Base-by-base conservation (phyloP, 2,113 vertebrate species). In the Emydura subglobosa region DNA sequence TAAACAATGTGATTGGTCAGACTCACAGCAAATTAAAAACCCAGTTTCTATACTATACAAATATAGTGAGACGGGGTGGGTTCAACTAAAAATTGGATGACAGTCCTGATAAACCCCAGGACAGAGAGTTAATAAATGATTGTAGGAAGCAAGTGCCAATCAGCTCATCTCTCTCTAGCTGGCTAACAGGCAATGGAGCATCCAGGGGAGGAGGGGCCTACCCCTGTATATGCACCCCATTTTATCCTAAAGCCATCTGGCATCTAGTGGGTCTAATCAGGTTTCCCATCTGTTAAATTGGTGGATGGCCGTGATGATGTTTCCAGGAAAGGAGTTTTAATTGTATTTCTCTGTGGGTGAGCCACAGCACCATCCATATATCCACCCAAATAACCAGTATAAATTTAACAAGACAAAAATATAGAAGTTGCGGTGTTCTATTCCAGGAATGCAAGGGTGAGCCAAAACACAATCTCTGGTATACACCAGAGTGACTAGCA, bases 361-460 rank as follows among this genome's bases (percentile, higher is more conserved):
- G 89, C 96, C 57, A 72, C 49, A 96, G 76, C 85, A 82, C 86
- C 84, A 90, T 96, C 96, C 90, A 94, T 87, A 94, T 19, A 95
- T 82, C 86, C 94, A 92, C 88, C 59, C 95, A 96, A 96, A 96
- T 96, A 97, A 91, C 79, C 92, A 87, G 87, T 94, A 96, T 93
- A 79, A 59, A 98, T 98, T 98, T 98, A 98, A 97, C 96, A 96
- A 78, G 93, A 96, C 96, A 96, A 97, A 95, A 98, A 98, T 98
- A 96, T 97, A 98, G 97, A 97, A 97, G 96, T 95, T 96, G 53
- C 96, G 95, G 76, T 81, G 79, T 95, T 94, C 89, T 78, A 89
- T 96, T 98, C 96, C 97, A 97, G 94, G 97, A 98, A 98, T 96
- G 94, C 57, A 34, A 49, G 94, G 86, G 88, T 93, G 92, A 94